Evolutionary conservation across 2,113 vertebrate species (phyloP), one percentile per base, ranked within the genome.

Genomic region (Sminthopsis crassicaudata): DNA sequence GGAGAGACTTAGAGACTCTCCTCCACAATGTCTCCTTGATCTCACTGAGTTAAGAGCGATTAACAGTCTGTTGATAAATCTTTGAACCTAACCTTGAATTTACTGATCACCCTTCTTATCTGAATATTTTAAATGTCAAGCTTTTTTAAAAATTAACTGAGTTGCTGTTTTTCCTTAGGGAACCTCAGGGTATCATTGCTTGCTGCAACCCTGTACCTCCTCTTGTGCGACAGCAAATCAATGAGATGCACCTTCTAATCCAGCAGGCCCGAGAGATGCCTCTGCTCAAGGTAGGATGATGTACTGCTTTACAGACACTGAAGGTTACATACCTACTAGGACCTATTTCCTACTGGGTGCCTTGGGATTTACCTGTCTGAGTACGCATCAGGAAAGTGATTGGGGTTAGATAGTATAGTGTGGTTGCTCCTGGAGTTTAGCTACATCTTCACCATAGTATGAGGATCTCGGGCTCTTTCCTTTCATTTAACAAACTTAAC

Each of bases 191-290:
- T 95, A 99, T 99, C 97, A 98, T 99, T 91, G 99, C 99, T 30
- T 99, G 99, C 98, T 99, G 99, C 97, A 99, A 99, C 98, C 99
- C 99, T 0, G 98, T 99, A 0, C 99, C 99, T 0, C 99, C 99
- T 0, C 98, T 99, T 12, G 99, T 99, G 84, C 99, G 99, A 92
- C 99, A 99, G 97, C 99, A 99, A 98, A 97, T 99, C 95, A 99
- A 99, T 76, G 99, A 99, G 96, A 98, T 99, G 92, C 99, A 99
- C 94, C 98, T 99, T 94, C 96, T 99, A 2, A 97, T 99, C 96
- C 99, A 99, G 97, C 99, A 99, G 95, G 99, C 99, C 12, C 98
- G 99, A 93, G 99, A 99, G 96, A 99, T 99, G 98, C 99, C 99
- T 42, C 98, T 99, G 54, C 98, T 99, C 76, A 99, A 99, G 99